These are phyloP conservation scores for Hepsetus odoe DNA, from an alignment of 2,113 vertebrate species.

Conservation along the genomic window DNA sequence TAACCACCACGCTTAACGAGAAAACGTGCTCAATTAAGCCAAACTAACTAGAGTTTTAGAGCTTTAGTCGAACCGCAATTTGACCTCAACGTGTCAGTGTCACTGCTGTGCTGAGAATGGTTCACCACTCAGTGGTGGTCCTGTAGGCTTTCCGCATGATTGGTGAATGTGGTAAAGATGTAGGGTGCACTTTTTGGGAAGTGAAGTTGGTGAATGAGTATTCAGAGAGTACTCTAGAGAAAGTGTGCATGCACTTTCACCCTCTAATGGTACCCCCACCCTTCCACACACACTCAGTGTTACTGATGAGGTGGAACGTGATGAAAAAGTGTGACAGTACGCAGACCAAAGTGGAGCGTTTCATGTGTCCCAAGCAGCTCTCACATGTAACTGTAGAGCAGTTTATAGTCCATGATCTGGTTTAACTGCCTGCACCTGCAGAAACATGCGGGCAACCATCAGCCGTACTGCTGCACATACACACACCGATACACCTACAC, in stretches of 20 bases:
- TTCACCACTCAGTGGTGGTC: too few species aligned
- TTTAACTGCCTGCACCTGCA: conserved; percentile 55
- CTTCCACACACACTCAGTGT: conserved; percentile 2
- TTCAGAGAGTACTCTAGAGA: not conserved
- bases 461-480: conserved; percentile 20
- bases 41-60: too few species aligned
- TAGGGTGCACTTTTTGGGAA: too few species aligned
- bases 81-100: too few species aligned
- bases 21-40: too few species aligned
- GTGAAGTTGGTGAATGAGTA: too few species aligned
- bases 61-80: too few species aligned
- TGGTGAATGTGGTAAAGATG: too few species aligned
- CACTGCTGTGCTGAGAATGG: too few species aligned
- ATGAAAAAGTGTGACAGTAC: conserved; percentile 22
- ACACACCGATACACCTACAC: not conserved
- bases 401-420: conserved; percentile 49
- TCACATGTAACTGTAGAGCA: conserved; percentile 34
- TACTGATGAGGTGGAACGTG: conserved; percentile 13
- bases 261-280: not conserved
- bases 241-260: not conserved
- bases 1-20: too few species aligned
- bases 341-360: conserved; percentile 39
- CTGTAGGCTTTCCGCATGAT: too few species aligned
- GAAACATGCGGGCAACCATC: conserved; percentile 36
- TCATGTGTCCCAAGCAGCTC: conserved; percentile 34